Percentiles rank a stretch among this genome's conserved stretches.
Evolutionary conservation across 2,113 vertebrate species (phyloP).

Genomic region (Sceloporus undulatus): DNA sequence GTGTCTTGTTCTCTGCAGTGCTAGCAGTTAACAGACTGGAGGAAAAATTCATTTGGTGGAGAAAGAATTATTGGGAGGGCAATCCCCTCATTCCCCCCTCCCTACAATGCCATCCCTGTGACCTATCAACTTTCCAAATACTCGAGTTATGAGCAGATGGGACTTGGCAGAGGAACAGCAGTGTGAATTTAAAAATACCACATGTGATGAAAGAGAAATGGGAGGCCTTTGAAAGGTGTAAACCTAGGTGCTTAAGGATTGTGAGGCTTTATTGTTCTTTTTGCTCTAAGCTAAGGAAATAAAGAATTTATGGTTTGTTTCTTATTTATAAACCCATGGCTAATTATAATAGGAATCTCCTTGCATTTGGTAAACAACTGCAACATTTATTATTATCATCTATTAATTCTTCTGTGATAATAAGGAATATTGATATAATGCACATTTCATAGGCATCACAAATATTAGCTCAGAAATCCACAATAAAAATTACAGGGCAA

Average conservation of each 20-base stretch:
- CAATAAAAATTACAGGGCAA: neutral
- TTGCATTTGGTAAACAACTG: neutral
- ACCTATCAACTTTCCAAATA: neutral
- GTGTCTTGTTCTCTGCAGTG: too few relatives aligned
- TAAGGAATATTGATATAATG: neutral
- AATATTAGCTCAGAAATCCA: neutral
- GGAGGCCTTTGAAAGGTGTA: neutral
- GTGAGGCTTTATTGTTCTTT: neutral
- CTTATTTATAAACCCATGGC: neutral
- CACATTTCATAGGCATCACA: too few relatives aligned
- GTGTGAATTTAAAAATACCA: neutral
- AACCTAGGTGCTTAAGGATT: neutral
- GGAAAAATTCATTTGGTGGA: too few relatives aligned
- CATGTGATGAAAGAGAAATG: neutral
- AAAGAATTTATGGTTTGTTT: neutral
- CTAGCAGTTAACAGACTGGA: too few relatives aligned
- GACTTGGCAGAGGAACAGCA: neutral
- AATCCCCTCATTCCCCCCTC: too few relatives aligned
- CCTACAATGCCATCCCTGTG: neutral
- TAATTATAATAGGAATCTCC: neutral
- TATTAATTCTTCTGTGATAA: neutral
- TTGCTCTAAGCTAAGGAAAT: neutral
- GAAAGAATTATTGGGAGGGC: too few relatives aligned
- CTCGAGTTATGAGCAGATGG: neutral
- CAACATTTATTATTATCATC: neutral